phyloP scores from a whole-genome alignment of 1,140 invertebrate species.

The Nasonia longicornis region DNA sequence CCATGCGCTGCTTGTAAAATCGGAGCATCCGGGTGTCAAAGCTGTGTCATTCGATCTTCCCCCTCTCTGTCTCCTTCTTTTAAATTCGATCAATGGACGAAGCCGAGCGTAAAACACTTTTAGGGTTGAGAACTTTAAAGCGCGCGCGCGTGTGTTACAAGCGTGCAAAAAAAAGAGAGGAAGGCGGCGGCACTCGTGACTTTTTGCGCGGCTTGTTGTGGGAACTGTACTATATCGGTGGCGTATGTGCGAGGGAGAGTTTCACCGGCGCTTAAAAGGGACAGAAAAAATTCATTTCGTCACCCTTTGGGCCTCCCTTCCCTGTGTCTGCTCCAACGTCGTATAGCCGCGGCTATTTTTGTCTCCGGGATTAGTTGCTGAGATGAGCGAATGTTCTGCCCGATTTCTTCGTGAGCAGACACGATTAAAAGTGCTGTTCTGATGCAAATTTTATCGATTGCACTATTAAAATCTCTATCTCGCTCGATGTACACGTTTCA shows the following conservation, averaged over 20 bases:
- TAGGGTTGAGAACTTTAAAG: conserved; percentile 68
- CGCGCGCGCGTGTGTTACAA: conserved; percentile 53
- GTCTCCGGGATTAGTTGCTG: conserved; percentile 29
- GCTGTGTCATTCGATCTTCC: conserved; percentile 61
- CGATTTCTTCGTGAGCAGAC: background rate
- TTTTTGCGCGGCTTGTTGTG: conserved; percentile 52
- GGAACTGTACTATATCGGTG: conserved; percentile 47
- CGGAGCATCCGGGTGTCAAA: conserved; percentile 69
- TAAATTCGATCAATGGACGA: conserved; percentile 70
- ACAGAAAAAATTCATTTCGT: conserved; percentile 55
- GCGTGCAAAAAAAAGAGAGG: conserved; percentile 60
- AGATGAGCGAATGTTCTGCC: background rate
- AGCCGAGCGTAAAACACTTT: conserved; percentile 69
- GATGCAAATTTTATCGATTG: no score
- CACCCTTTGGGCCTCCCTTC: conserved; percentile 38
- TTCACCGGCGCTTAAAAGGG: conserved; percentile 30
- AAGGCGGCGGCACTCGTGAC: conserved; percentile 38
- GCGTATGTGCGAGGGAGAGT: conserved; percentile 15
- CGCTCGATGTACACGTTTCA: no score
- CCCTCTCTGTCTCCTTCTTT: conserved; percentile 56
- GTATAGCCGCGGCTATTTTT: conserved; percentile 41
- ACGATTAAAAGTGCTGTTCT: no score
- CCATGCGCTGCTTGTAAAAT: conserved; percentile 68
- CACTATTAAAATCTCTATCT: no score
- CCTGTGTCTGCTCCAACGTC: background rate